Evolutionary conservation across 2,797 vertebrate species (phyloP).

Genomic region (Sebastes matsubarae): DNA sequence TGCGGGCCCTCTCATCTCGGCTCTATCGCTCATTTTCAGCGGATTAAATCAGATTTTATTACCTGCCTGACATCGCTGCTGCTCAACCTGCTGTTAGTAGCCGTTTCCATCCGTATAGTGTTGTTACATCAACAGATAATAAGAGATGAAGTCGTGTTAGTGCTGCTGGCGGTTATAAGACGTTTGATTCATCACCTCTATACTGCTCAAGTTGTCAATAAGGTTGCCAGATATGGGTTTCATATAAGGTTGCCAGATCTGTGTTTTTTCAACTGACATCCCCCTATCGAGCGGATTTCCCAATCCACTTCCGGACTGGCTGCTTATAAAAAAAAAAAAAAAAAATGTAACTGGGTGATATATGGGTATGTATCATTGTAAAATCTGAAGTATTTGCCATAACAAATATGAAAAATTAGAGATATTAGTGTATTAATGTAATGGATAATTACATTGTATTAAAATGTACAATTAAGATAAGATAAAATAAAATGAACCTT

Average conservation of each 20-base stretch:
- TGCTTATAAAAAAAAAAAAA: background rate
- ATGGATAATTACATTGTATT: too few relatives aligned
- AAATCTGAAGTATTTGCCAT: background rate
- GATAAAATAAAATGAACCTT: too few relatives aligned
- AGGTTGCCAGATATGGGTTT: constrained; percentile 64
- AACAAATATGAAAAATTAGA: background rate
- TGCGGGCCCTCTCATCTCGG: constrained; percentile 67
- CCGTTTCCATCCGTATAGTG: background rate
- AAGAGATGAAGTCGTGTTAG: background rate
- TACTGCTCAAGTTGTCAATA: constrained; percentile 39
- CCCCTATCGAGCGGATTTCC: constrained; percentile 21
- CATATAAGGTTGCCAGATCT: constrained; percentile 63
- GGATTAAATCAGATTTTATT: background rate
- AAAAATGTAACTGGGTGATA: background rate
- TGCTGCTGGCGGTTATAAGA: background rate
- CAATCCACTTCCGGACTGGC: constrained; percentile 16
- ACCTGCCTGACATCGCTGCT: constrained; percentile 44
- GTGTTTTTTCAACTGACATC: constrained; percentile 25
- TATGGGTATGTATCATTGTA: too few relatives aligned
- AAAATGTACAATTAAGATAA: too few relatives aligned
- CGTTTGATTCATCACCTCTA: constrained; percentile 30
- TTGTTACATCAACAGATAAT: background rate
- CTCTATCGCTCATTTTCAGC: constrained; percentile 78
- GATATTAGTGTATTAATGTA: background rate
- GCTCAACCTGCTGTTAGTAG: background rate